Conservation (phyloP, 2,888 invertebrate species). For the Cephus pulcher region DNA sequence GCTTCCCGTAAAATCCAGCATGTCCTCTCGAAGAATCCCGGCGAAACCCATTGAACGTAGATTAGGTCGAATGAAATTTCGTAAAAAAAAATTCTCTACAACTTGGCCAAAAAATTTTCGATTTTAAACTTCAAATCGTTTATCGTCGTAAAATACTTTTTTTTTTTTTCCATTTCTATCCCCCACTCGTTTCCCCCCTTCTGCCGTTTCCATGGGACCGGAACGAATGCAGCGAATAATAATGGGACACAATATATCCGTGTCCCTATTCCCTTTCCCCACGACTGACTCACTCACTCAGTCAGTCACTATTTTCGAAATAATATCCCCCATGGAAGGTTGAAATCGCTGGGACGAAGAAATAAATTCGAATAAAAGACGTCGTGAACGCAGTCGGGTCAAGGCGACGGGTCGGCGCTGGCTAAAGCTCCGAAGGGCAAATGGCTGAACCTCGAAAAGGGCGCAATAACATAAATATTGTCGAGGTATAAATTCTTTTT, state of each 20-base stretch:
- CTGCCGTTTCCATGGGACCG: not conserved
- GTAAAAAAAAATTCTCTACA: too few species aligned
- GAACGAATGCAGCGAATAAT: slow-evolving; percentile 9
- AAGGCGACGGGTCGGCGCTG: not conserved
- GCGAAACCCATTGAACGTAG: too few species aligned
- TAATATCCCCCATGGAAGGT: not conserved
- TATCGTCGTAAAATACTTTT: not conserved
- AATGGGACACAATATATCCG: not conserved
- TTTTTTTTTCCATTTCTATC: not conserved
- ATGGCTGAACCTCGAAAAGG: not conserved
- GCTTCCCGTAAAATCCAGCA: too few species aligned
- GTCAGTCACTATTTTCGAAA: not conserved
- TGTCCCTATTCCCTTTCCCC: not conserved
- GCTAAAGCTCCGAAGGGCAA: not conserved
- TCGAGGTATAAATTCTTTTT: not conserved
- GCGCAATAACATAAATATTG: not conserved
- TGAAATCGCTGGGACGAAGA: not conserved
- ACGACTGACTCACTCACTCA: not conserved
- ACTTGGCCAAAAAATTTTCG: fast-evolving
- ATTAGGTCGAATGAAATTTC: too few species aligned
- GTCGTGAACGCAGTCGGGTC: not conserved
- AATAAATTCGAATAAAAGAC: slow-evolving; percentile 5
- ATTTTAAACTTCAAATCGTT: not conserved
- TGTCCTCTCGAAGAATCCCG: too few species aligned
- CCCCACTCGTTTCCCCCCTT: not conserved